A percentile compares a stretch with the other conserved stretches of the same genome.
Conservation (phyloP, 1,140 invertebrate genomes). For the Ruditapes philippinarum region DNA sequence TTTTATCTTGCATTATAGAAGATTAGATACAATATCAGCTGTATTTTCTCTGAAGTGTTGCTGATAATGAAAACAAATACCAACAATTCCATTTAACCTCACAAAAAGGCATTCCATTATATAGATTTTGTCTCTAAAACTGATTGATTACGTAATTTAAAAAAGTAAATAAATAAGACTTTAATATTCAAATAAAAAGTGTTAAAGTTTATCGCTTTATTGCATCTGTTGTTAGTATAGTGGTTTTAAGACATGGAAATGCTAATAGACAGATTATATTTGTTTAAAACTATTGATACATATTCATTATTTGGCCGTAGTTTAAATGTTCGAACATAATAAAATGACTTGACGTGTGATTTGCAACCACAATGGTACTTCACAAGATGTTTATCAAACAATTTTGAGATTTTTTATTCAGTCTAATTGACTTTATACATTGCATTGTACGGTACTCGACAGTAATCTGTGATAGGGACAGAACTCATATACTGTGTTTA, state of each 20-base stretch:
- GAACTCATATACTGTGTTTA: not conserved
- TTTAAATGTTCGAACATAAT: slow-evolving; percentile 17
- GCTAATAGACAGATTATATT: not conserved
- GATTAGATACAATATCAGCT: too few species aligned
- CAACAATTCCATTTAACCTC: too few species aligned
- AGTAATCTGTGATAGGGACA: not conserved
- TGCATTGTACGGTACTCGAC: not conserved
- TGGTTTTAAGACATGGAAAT: not conserved
- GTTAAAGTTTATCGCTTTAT: slow-evolving; percentile 22
- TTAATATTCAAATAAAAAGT: slow-evolving; percentile 10
- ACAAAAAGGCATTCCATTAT: too few species aligned
- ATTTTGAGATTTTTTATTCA: slow-evolving; percentile 37
- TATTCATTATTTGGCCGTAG: slow-evolving; percentile 24
- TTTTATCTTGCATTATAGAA: too few species aligned
- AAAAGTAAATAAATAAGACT: not conserved
- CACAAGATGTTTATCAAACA: slow-evolving; percentile 12
- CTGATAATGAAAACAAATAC: too few species aligned
- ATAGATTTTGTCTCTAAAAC: too few species aligned
- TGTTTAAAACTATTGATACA: slow-evolving; percentile 33
- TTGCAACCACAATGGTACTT: not conserved
- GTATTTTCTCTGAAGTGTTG: too few species aligned
- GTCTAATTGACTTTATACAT: slow-evolving; percentile 24
- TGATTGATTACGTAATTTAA: not conserved
- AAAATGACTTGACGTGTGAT: not conserved
- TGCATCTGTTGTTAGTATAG: slow-evolving; percentile 6